Base-by-base conservation (phyloP, 2,113 vertebrate genomes). In the Periophthalmus modestus region DNA sequence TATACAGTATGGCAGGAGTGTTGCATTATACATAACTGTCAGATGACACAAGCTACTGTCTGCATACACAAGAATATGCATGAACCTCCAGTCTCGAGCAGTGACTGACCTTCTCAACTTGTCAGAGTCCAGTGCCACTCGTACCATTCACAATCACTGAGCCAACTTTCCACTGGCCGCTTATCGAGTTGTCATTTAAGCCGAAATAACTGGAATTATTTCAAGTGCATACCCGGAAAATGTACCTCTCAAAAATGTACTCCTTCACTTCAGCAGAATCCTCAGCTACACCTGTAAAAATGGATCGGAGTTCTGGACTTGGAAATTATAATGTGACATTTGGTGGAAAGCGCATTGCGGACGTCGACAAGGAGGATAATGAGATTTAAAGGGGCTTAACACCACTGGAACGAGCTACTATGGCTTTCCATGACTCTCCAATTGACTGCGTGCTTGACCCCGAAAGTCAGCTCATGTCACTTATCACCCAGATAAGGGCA, bases 301-400 rank as follows among this genome's bases (percentile, higher is more conserved):
- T 10, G 71, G 61, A 61, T 10, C 5, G 57, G 69, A 68, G 85
- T 79, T 65, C 73, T 71, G 48, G 65, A 86, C 62, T 79, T 23
- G 68, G 34, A 77, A 85, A 88, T 84, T 86, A 79, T 78, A 82
- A 86, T 82, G 74, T 87, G 87, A 87, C 84, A 88, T 85, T 90
- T 88, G 69, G 71, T 73, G 72, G 69, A 73, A 83, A 88, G 88
- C 69, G 74, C 54, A 75, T 62, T 74, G 83, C 79, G 77, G 81
- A 79, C 74, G 73, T 74, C 3, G 39, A 83, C 84, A 70, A 83
- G 65, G 55, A 73, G 81, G 68, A 74, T 81, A 78, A 85, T 81
- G 77, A 83, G 75, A 86, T 82, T 87, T 82, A 87, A 82, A 89
- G 72, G 72, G 72, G 72, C 71, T 78, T 84, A 74, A 81, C 79